phyloP scores from a whole-genome alignment of 2,888 invertebrate genomes.

The Pomacea canaliculata region DNA sequence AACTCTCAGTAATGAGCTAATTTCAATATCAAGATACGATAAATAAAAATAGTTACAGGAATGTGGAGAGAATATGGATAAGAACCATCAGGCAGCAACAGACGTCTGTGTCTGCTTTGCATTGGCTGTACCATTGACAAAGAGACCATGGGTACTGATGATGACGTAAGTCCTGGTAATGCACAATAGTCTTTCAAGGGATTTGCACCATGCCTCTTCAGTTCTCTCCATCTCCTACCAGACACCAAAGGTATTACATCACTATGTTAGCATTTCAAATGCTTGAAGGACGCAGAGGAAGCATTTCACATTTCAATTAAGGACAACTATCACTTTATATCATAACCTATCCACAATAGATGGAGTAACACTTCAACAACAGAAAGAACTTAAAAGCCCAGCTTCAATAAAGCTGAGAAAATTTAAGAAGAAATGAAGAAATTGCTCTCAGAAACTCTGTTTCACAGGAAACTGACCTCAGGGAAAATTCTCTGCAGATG shows the following conservation, averaged over 20 bases:
- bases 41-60: constrained; percentile 40
- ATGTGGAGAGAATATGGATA: constrained; percentile 58
- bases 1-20: no score
- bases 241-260: neutral
- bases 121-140: neutral
- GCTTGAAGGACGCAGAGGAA: no score
- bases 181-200: constrained; percentile 55
- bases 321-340: no score
- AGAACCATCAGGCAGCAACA: constrained; percentile 58
- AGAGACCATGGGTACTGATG: constrained; percentile 1
- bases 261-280: no score
- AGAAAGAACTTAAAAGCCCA: no score
- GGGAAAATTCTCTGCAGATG: constrained; percentile 59
- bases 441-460: no score
- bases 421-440: no score
- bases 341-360: no score
- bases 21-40: no score
- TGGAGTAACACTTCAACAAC: no score
- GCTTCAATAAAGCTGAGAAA: no score
- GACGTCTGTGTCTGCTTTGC: neutral
- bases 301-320: no score
- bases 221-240: constrained; percentile 46
- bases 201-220: constrained; percentile 41
- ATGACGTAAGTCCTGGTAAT: constrained; percentile 11
- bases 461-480: constrained; percentile 41